Base-by-base conservation (phyloP, 2,888 invertebrate species). In the Apamea monoglypha region DNA sequence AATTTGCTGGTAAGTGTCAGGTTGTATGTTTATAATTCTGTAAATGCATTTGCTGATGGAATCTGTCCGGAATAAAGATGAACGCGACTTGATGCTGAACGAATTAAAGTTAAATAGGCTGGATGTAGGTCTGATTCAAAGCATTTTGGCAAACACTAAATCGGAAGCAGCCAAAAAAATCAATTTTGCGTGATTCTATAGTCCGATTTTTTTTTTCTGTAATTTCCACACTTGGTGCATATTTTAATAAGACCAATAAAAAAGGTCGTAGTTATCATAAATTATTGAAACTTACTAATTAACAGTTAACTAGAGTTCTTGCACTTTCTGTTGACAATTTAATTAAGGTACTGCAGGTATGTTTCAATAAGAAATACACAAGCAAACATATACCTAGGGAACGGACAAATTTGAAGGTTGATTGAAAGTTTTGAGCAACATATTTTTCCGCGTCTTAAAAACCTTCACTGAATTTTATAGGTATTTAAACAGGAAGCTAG, bases 401-500 rank as follows among this genome's bases (percentile, higher is more conserved):
- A 82, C n/a, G 73, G 71, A 50, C 67, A 44, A 74, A 63, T 66
- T 83, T 73, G 87, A 84, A 83, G 84, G 83, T 47, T 83, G 59
- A 67, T 86, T 74, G 74, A 84, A 84, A 84, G 83, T 84, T 84
- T 84, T 80, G 80, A 83, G 47, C 72, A 61, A 61, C 16, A 56
- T 83, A 72, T 72, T 79, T 77, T 84, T 76, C 73, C 83, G 68
- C 16, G 21, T 74, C 21, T 36, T 59, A 25, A 56, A 64, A 83
- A 75, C 76, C 73, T 76, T 84, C 75, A 61, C 40, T 63, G 29
- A 29, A 69, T 70, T 68, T 61, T 69, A 50, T 50, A 50, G 8
- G n/a, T 44, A 53, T 66, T 64, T 21, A 69, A 73, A 69, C 74
- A 71, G 74, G 71, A 86, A 86, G 66, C 67, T 61, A 64, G 36